Evolutionary conservation across 2,797 vertebrate genomes (phyloP).

Genomic region (Crypturellus tataupa): DNA sequence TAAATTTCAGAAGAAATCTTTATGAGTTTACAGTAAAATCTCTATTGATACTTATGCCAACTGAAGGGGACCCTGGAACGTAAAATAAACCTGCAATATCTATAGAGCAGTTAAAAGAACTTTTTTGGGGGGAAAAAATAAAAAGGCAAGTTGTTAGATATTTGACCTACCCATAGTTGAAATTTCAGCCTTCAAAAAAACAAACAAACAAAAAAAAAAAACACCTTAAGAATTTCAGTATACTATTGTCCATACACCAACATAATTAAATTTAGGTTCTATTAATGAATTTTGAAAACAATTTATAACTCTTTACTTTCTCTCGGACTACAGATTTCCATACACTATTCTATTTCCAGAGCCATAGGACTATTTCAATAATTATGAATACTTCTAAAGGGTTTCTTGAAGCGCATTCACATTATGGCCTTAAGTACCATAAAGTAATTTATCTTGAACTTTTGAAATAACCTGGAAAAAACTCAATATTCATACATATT

Average conservation of each 20-base stretch:
- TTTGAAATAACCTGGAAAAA: slow-evolving; percentile 18
- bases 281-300: neutral
- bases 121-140: neutral
- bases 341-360: no score
- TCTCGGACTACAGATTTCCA: neutral
- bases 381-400: neutral
- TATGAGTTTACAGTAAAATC: neutral
- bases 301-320: neutral
- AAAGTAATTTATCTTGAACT: neutral
- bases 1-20: neutral
- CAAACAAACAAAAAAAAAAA: neutral
- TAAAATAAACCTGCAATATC: neutral
- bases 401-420: slow-evolving; percentile 11
- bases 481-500: neutral
- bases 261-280: neutral
- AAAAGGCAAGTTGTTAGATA: neutral
- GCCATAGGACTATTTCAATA: neutral
- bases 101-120: neutral
- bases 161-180: neutral
- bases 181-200: neutral
- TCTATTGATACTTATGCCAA: neutral
- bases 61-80: neutral
- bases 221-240: neutral
- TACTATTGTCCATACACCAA: neutral
- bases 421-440: neutral